Evolutionary conservation across 1,140 invertebrate genomes (phyloP).

Genomic region (Proctacanthus coquilletti): DNA sequence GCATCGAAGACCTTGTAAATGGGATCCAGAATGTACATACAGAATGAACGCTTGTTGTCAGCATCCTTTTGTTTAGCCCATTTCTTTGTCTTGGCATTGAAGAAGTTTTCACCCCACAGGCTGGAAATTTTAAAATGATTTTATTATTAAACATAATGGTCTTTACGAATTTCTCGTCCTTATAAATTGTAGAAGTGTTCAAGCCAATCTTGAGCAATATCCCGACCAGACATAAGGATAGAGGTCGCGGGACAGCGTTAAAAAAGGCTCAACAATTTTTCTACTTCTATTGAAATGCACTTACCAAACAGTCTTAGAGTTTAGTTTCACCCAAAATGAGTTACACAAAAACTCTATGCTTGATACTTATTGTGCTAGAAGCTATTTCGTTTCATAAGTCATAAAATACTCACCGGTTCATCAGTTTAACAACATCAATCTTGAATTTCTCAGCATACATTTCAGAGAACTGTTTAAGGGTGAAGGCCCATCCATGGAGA

Average conservation of each 20-base stretch:
- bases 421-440: slow-evolving; percentile 91
- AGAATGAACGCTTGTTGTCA: slow-evolving; percentile 93
- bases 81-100: slow-evolving; percentile 94
- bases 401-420: slow-evolving; percentile 55
- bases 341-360: slow-evolving; percentile 12
- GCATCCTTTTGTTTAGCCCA: slow-evolving; percentile 84
- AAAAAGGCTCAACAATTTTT: slow-evolving; percentile 14
- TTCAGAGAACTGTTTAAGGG: slow-evolving; percentile 97
- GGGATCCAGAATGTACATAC: slow-evolving; percentile 95
- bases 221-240: slow-evolving; percentile 41
- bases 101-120: slow-evolving; percentile 97
- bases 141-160: no score
- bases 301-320: slow-evolving; percentile 21
- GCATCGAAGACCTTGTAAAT: slow-evolving; percentile 98
- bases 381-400: slow-evolving; percentile 6
- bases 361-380: slow-evolving; percentile 29
- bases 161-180: neutral
- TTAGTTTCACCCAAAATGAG: neutral
- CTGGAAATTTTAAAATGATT: slow-evolving; percentile 10
- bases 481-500: slow-evolving; percentile 99
- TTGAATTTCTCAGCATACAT: slow-evolving; percentile 99
- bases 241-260: slow-evolving; percentile 40
- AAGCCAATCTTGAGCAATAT: slow-evolving; percentile 29
- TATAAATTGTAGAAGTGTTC: slow-evolving; percentile 2
- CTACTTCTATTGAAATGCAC: slow-evolving; percentile 29